These are phyloP conservation scores for Tamandua tetradactyla DNA, from an alignment of 2,797 vertebrate genomes.

Conservation along the genomic window DNA sequence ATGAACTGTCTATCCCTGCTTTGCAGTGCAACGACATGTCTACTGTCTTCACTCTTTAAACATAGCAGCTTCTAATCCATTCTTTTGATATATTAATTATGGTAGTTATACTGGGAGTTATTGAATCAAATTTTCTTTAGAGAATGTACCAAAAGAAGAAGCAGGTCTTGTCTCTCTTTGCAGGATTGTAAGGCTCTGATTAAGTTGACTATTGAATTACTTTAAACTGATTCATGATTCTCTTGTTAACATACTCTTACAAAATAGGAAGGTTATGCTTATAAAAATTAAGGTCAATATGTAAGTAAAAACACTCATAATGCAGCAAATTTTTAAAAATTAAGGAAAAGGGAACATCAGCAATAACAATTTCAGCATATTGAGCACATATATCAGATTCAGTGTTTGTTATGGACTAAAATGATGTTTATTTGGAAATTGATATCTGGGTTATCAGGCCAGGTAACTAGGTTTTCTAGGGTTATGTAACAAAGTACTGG, in stretches of 20 bases:
- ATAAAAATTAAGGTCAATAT: neutral
- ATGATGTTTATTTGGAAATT: neutral
- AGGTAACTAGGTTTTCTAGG: neutral
- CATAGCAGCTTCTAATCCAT: neutral
- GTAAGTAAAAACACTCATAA: neutral
- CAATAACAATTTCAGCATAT: neutral
- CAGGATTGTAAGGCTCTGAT: neutral
- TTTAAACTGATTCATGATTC: slow-evolving; percentile 2
- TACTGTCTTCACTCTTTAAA: slow-evolving; percentile 36
- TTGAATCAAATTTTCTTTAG: neutral
- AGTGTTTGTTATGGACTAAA: neutral
- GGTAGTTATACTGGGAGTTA: neutral
- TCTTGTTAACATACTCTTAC: neutral
- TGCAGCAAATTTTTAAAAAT: neutral
- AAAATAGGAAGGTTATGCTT: neutral
- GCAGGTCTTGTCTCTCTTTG: neutral
- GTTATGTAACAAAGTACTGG: neutral
- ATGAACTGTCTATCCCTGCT: neutral
- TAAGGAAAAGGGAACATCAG: neutral
- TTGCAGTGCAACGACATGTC: neutral
- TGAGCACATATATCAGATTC: slow-evolving; percentile 1
- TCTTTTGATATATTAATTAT: neutral
- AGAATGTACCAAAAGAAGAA: neutral
- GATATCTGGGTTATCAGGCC: neutral
- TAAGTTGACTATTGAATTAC: neutral